These are phyloP conservation scores for Helicorthomorpha holstii DNA, from an alignment of 1,140 invertebrate genomes.

Conservation along the genomic window DNA sequence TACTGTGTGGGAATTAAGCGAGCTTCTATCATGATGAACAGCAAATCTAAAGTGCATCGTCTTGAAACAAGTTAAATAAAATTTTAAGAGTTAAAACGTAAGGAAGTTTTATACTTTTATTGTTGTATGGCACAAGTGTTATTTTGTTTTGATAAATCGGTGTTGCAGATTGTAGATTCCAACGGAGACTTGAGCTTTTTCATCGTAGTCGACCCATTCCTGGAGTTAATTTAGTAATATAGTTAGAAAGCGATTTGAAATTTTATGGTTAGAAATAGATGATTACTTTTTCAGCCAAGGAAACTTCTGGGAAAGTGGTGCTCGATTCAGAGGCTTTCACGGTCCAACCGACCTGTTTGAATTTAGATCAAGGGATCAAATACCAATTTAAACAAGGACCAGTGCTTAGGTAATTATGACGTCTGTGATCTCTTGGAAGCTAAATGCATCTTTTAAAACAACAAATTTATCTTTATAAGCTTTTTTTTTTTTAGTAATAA, in stretches of 20 bases:
- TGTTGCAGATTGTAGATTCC: constrained; percentile 61
- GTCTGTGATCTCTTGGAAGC: too few species aligned
- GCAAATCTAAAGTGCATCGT: too few species aligned
- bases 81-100: too few species aligned
- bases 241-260: not conserved
- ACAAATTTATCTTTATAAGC: too few species aligned
- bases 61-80: too few species aligned
- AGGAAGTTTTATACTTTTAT: too few species aligned
- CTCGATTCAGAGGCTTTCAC: not conserved
- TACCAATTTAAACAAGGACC: not conserved
- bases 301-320: not conserved
- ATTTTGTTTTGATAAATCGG: constrained; percentile 44
- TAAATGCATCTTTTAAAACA: too few species aligned
- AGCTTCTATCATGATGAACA: too few species aligned
- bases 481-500: too few species aligned
- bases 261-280: not conserved
- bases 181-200: constrained; percentile 57
- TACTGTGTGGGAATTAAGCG: too few species aligned
- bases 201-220: constrained; percentile 83
- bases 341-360: not conserved
- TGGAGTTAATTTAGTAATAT: constrained; percentile 2
- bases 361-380: not conserved
- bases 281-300: not conserved
- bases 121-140: too few species aligned
- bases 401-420: not conserved